Base-by-base conservation (phyloP, 1,140 invertebrate species). In the Ditylenchus dipsaci region DNA sequence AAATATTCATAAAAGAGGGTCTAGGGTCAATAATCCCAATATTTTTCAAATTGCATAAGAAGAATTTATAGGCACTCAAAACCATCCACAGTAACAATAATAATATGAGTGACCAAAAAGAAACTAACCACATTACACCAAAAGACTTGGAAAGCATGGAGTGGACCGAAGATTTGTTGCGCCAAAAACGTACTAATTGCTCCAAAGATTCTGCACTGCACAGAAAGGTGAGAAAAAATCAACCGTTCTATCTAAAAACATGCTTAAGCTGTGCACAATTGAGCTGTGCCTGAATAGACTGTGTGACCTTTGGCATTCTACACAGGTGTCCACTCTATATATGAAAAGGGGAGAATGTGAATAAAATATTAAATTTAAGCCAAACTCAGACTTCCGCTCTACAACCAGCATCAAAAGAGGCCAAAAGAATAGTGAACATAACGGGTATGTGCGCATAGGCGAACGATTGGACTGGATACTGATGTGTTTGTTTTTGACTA, bases 391-490 rank as follows among this genome's bases (percentile, higher is more conserved):
- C 43, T 11, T 23, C 19, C 57, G n/a, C n/a, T n/a, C n/a, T n/a
- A n/a, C n/a, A n/a, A n/a, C n/a, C n/a, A n/a, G n/a, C n/a, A n/a
- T 23, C 19, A 11, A 19, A 59, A 11, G 21, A 19, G 11, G 19
- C 13, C 57, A 59, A 19, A 21, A 57, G 9, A 49, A 66, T 11
- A 30, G 43, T 19, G 76, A 81, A 30, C 45, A 67, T n/a, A 79
- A 79, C 61, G 78, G 78, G 5, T 79, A 74, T 33, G 78, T 79
- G 26, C 65, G 69, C 47, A 80, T 79, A 26, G 69, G 72, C 17
- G 70, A 78, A 23, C 62, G 78, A 15, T 38, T 79, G 7, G 78
- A 79, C 56, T 62, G 71, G 27, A 17, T 80, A 21, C 76, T 79
- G 43, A 78, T 78, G 78, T 56, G 63, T n/a, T 43, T 78, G 23